These are phyloP conservation scores for Microplitis mediator DNA, from an alignment of 1,140 invertebrate genomes.

Conservation along the genomic window DNA sequence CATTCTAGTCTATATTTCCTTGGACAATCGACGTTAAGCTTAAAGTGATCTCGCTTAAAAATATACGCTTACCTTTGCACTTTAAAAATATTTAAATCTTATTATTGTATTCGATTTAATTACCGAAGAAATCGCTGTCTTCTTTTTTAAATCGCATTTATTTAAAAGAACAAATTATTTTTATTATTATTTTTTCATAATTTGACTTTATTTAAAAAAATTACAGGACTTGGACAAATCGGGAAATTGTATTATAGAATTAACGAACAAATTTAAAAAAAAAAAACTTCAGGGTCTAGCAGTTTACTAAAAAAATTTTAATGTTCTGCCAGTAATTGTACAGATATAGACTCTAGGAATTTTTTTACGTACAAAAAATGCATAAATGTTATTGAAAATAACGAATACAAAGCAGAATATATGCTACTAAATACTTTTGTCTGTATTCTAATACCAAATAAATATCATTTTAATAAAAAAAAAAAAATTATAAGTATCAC, in stretches of 20 bases:
- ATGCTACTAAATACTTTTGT: constrained; percentile 9
- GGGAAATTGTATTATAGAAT: background rate
- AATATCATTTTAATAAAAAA: constrained; percentile 36
- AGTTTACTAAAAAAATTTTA: background rate
- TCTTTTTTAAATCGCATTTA: no score
- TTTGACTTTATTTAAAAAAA: background rate
- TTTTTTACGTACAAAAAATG: constrained; percentile 14
- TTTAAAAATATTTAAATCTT: background rate
- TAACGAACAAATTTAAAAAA: background rate
- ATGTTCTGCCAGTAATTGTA: constrained; percentile 14
- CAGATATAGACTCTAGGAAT: background rate
- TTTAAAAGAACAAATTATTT: no score
- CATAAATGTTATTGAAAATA: background rate
- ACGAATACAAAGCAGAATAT: constrained; percentile 2
- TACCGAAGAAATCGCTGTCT: background rate
- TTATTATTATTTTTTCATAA: background rate
- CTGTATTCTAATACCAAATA: constrained; percentile 32
- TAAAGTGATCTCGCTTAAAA: background rate
- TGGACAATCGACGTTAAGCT: background rate
- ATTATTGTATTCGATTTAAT: background rate
- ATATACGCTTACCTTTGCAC: background rate
- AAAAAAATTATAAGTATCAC: background rate
- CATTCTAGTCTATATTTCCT: constrained; percentile 1
- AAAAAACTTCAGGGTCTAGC: background rate
- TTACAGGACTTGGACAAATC: background rate